A percentile compares a stretch with the other conserved stretches of the same genome.
These are phyloP conservation scores for Willowsia nigromaculata DNA, from an alignment of 2,888 invertebrate genomes.

Conservation along the genomic window DNA sequence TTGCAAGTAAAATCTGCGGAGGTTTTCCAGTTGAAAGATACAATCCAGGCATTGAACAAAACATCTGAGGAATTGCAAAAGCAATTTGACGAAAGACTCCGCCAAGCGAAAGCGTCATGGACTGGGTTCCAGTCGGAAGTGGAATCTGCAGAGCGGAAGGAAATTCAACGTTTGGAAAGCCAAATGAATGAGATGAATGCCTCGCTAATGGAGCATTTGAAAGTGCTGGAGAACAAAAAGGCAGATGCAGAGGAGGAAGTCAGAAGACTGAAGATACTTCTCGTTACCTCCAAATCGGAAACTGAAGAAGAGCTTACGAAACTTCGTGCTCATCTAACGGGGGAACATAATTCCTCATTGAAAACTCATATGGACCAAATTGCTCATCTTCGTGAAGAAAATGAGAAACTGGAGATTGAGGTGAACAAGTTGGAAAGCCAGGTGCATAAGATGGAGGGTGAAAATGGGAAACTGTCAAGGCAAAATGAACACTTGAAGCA, in stretches of 20 bases:
- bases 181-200: slow-evolving; percentile 75
- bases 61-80: slow-evolving; percentile 51
- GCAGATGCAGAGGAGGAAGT: slow-evolving; percentile 77
- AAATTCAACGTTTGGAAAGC: slow-evolving; percentile 74
- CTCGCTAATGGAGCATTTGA: slow-evolving; percentile 75
- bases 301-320: slow-evolving; percentile 72
- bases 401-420: slow-evolving; percentile 72
- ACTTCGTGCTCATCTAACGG: slow-evolving; percentile 67
- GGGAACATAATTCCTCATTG: slow-evolving; percentile 71
- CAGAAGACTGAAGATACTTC: slow-evolving; percentile 68
- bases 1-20: slow-evolving; percentile 38
- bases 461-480: slow-evolving; percentile 69
- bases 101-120: slow-evolving; percentile 77
- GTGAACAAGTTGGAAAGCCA: slow-evolving; percentile 62
- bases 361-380: slow-evolving; percentile 69
- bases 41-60: slow-evolving; percentile 45
- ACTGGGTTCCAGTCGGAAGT: slow-evolving; percentile 74
- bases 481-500: slow-evolving; percentile 73
- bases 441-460: slow-evolving; percentile 71
- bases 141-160: slow-evolving; percentile 74
- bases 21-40: slow-evolving; percentile 60
- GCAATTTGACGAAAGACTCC: slow-evolving; percentile 72
- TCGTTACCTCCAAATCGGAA: slow-evolving; percentile 74
- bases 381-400: slow-evolving; percentile 65
- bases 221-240: slow-evolving; percentile 72